Base-by-base conservation (phyloP, 2,113 vertebrate genomes). In the Carassius carassius region DNA sequence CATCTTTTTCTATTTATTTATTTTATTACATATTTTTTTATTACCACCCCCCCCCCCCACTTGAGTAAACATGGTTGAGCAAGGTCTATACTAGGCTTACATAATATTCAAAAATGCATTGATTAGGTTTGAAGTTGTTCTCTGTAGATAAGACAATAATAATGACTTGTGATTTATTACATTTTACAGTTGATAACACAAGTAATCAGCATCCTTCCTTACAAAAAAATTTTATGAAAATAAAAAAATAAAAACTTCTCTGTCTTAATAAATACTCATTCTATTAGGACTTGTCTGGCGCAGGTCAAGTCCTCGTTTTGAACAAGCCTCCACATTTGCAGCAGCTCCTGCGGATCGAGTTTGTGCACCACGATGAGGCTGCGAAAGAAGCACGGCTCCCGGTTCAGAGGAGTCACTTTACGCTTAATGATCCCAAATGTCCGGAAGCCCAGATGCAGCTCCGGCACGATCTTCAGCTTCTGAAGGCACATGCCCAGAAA, bases 401-500 rank as follows among this genome's bases (percentile, higher is more conserved):
- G 94, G 90, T 97, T 95, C 90, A 96, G 92, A 60, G 90, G 63
- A 62, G 88, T 93, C 2, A 84, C 37, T 3, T 89, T 91, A 54
- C 93, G 94, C 23, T 89, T 86, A 5, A 67, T 90, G 23, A 96
- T 86, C 4, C 96, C 96, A 0, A 92, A 94, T 0, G 95, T 96
- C 90, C 93, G 93, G 87, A 97, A 94, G 0, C 94, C 96, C 0
- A 87, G 83, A 84, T 97, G 96, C 3, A 91, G 67, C 86, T 95
- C 90, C 0, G 96, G 96, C 35, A 84, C 11, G 76, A 95, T 83
- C 0, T 90, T 89, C 0, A 94, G 84, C 54, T 23, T 91, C 84
- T 93, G 85, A 51, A 96, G 91, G 80, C 96, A 96, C 95, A 96
- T 95, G 25, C 96, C 96, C 91, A 97, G 74, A 89, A 96, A 97